phyloP scores from a whole-genome alignment of 1,140 invertebrate species.

The Orussus abietinus region DNA sequence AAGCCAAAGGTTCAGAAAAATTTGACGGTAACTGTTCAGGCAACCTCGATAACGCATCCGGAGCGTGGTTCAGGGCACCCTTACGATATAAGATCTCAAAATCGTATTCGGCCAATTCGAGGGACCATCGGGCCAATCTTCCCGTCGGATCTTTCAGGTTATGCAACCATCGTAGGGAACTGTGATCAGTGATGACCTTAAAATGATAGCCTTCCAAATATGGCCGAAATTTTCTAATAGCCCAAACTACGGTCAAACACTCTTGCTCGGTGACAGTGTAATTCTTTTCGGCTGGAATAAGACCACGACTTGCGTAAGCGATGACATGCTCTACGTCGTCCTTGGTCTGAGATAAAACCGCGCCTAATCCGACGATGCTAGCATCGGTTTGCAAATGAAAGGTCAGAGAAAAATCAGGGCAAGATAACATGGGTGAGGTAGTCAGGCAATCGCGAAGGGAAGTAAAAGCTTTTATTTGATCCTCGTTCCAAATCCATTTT shows the following conservation, averaged over 20 bases:
- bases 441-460: constrained; percentile 18
- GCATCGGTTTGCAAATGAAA: constrained; percentile 27
- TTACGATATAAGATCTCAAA: constrained; percentile 23
- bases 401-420: constrained; percentile 21
- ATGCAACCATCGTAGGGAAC: constrained; percentile 46
- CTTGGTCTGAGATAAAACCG: constrained; percentile 22
- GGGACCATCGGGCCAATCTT: constrained; percentile 46
- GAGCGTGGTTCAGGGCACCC: constrained; percentile 15
- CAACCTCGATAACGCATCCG: constrained; percentile 23
- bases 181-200: constrained; percentile 51
- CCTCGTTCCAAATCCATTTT: constrained; percentile 11
- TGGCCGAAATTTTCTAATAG: constrained; percentile 32
- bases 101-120: constrained; percentile 30
- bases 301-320: constrained; percentile 33
- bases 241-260: constrained; percentile 20
- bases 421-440: constrained; percentile 16
- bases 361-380: constrained; percentile 24
- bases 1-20: too few species aligned
- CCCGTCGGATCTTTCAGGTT: constrained; percentile 41
- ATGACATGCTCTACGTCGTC: constrained; percentile 30
- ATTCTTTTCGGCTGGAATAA: constrained; percentile 44
- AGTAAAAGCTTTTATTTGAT: constrained; percentile 13
- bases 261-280: constrained; percentile 17
- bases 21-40: background rate
- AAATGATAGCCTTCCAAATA: constrained; percentile 49